Evolutionary conservation across 2,113 vertebrate species (phyloP), one percentile per base, ranked within the genome.

Genomic region (Cathartes aura): DNA sequence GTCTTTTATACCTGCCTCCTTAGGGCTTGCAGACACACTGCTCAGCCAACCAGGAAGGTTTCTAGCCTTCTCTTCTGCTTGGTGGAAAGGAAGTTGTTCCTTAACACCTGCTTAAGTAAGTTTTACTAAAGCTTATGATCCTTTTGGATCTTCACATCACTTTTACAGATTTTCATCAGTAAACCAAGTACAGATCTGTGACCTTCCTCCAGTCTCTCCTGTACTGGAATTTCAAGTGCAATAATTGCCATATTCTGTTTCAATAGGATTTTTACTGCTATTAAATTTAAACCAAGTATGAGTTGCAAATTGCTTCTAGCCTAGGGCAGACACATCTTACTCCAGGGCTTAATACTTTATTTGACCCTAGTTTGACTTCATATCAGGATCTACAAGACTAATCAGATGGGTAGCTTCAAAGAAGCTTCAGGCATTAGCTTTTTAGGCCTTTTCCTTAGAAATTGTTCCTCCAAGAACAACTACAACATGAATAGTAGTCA

Each of bases 231-330:
- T 92, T 91, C 87, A 88, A 92, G 71, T 63, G 29, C 7, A 7
- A 26, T 88, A 96, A 96, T 86, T 92, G 82, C 59, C 30, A 74
- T 73, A 72, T 81, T 94, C 88, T 88, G 34, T 94, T 96, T 94
- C 95, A 96, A 95, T 42, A 83, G 84, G 45, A 90, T 93, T 97
- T 93, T 91, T 95, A 70, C 94, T 83, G n/a, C 93, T 90, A 91
- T 96, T 95, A 95, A 94, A 92, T 95, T 95, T 95, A 96, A 96
- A 95, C 56, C 43, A 90, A 96, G 59, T 89, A 90, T 38, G 52
- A 96, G 87, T 87, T 92, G 90, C 84, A 97, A 97, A 96, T 93
- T 96, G 63, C 42, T 92, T 94, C 79, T 94, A 83, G 90, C 93
- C 73, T 92, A 91, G 74, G 93, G 87, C 94, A 95, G 92, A 95